phyloP scores from a whole-genome alignment of 1,140 invertebrate genomes.

The Cotesia chilonis region DNA sequence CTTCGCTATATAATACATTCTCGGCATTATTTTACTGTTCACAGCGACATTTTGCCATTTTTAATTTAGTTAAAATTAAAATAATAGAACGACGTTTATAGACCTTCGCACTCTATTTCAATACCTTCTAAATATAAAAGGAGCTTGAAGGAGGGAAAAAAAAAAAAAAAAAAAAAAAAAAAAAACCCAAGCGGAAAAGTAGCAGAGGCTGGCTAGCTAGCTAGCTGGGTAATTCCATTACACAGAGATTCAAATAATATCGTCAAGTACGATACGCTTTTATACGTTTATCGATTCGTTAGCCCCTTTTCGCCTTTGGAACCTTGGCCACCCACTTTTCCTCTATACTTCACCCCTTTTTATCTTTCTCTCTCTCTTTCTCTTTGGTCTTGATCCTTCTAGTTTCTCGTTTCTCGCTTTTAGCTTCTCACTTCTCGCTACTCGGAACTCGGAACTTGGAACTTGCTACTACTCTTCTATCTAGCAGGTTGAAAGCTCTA shows the following conservation, averaged over 20 bases:
- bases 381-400: background rate
- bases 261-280: slow-evolving; percentile 20
- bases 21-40: no score
- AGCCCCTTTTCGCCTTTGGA: slow-evolving; percentile 26
- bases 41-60: no score
- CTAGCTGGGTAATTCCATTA: background rate
- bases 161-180: background rate
- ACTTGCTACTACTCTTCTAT: no score
- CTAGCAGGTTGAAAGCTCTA: background rate
- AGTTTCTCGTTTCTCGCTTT: no score
- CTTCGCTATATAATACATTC: no score
- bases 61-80: no score
- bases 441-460: background rate
- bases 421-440: background rate
- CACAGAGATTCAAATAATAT: slow-evolving; percentile 19
- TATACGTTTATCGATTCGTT: slow-evolving; percentile 30
- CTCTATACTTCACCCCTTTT: no score
- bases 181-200: background rate
- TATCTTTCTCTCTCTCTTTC: no score
- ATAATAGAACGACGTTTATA: no score
- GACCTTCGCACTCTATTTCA: no score
- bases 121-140: no score
- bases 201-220: background rate
- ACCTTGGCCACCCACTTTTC: slow-evolving; percentile 17
- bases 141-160: background rate